Base-by-base conservation (phyloP, 2,797 vertebrate species). In the Acanthiza pusilla region DNA sequence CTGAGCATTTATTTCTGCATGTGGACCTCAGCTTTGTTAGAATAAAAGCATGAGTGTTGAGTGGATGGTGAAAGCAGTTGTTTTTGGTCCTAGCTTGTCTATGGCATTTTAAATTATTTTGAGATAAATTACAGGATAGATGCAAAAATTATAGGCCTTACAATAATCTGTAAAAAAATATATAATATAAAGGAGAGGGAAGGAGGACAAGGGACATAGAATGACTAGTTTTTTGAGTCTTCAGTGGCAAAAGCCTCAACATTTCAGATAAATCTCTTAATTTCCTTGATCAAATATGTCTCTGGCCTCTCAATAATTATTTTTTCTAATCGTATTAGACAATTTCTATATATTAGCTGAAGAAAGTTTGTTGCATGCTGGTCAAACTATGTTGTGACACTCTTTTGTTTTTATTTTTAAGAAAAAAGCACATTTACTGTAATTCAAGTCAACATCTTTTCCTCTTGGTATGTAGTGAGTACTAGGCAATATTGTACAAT, bases 331-430 rank as follows among this genome's bases (percentile, higher is more conserved):
- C 0, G 74, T 96, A 96, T 94, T 96, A 93, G 78, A 42, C 61
- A 95, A 73, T 90, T 96, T 96, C 95, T 96, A 51, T 96, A 91
- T 97, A 94, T 91, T 95, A 95, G 88, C 95, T 91, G 71, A 36
- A 58, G 92, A 85, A 96, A 95, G 96, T 95, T 97, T 95, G 95
- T 97, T 97, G 97, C 98, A 98, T 97, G 97, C 96, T 80, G 92
- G 94, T 97, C 96, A 93, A 96, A 96, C 85, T 67, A 80, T 65
- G 95, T 96, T 95, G 96, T 96, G 96, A 91, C 94, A 32, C 93
- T 80, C 89, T 95, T 87, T 86, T 74, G 43, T 65, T 95, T 94
- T 94, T 79, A 57, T 88, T 96, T 96, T 40, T 53, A 7, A n/a
- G 30, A 17, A 66, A 45, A 93, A 98, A 98, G 97, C 97, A 97